phyloP scores from a whole-genome alignment of 2,797 vertebrate species.

The Cuniculus paca region DNA sequence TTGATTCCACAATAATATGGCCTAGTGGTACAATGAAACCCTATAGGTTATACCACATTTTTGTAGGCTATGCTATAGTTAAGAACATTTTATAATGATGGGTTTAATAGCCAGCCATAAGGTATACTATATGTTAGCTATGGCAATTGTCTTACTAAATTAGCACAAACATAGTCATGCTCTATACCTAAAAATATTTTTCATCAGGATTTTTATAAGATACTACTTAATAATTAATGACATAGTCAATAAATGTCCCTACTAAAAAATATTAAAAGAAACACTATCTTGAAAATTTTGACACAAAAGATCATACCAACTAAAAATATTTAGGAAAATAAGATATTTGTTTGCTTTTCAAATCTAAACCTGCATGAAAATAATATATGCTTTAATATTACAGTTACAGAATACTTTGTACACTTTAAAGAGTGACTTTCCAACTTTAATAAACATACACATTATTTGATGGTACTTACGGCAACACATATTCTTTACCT shows the following conservation, averaged over 20 bases:
- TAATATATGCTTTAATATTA: not conserved
- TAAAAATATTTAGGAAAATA: not conserved
- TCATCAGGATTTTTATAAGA: not conserved
- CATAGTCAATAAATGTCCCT: not conserved
- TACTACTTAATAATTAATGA: not conserved
- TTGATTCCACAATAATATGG: not conserved
- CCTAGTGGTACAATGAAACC: too few species aligned
- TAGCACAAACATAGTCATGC: not conserved
- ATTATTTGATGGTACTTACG: not conserved
- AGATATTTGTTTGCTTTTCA: not conserved
- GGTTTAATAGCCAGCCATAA: conserved; percentile 3
- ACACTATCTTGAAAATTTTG: not conserved
- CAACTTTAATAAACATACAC: not conserved
- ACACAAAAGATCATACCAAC: not conserved
- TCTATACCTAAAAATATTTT: not conserved
- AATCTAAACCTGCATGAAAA: not conserved
- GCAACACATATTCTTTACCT: not conserved
- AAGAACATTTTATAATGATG: not conserved
- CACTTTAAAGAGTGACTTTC: not conserved
- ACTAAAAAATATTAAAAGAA: not conserved
- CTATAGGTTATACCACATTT: not conserved
- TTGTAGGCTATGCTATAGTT: not conserved
- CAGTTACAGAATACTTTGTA: not conserved
- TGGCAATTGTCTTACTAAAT: not conserved
- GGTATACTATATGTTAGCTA: not conserved